Evolutionary conservation across 2,888 invertebrate genomes (phyloP), one percentile per base, ranked within the genome.

Genomic region (Malachius bipustulatus): DNA sequence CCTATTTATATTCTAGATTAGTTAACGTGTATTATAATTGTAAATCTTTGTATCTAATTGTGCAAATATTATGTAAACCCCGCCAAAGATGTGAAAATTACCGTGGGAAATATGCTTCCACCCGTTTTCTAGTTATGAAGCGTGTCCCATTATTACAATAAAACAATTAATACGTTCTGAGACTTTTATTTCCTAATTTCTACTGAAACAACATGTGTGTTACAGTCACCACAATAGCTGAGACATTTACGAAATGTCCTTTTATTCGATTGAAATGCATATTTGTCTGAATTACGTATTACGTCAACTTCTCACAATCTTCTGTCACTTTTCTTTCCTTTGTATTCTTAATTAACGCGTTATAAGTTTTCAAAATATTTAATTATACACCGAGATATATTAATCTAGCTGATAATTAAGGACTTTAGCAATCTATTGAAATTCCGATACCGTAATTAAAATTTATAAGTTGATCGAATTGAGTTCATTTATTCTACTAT

Each of bases 41-140:
- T 19, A 19, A 19, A 19, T 19, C n/a, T 38, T 33, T 29, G 34
- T 35, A 35, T 36, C 37, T 34, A 42, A 36, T 39, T 45, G 37
- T 45, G 43, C 47, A 46, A 44, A 45, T 41, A 48, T 52, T 51
- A 40, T 48, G 39, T 49, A 49, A 52, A 42, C 19, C 33, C 47
- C 49, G 47, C 52, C 51, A 51, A 54, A 54, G 51, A 53, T 51
- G 48, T 51, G 50, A 50, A 52, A 38, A 44, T 35, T 29, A 30
- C 30, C 43, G 46, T 47, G 47, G 38, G 47, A 47, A 47, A 30
- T 37, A 19, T 19, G 14, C 38, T 16, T 27, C 37, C 40, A 40
- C 39, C 36, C 39, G 39, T 41, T 38, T 36, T 32, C 26, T 32
- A 16, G 31, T 16, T 16, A 32, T 10, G 33, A 37, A 28, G 28